Percentiles rank a stretch among this genome's conserved stretches.
phyloP scores from a whole-genome alignment of 1,140 invertebrate genomes.

The Drosophila ercepeae region DNA sequence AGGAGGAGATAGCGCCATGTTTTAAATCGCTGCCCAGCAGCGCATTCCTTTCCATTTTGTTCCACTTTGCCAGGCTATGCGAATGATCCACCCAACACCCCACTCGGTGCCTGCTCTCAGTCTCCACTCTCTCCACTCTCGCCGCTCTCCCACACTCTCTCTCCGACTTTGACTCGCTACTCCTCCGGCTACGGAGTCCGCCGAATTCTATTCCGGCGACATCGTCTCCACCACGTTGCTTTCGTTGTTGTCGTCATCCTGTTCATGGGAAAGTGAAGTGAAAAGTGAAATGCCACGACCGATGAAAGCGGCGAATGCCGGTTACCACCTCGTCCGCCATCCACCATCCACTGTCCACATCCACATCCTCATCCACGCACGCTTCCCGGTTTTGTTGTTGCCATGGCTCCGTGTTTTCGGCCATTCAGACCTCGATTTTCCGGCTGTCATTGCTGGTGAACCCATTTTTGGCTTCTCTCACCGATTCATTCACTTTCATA shows the following conservation, averaged over 20 bases:
- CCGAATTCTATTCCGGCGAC: slow-evolving; percentile 26
- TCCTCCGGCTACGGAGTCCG: slow-evolving; percentile 35
- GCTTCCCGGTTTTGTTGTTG: slow-evolving; percentile 46
- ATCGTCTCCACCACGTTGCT: slow-evolving; percentile 45
- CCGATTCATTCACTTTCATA: slow-evolving; percentile 12
- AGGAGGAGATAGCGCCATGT: slow-evolving; percentile 53
- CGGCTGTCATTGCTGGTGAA: slow-evolving; percentile 30
- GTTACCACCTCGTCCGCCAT: slow-evolving; percentile 27
- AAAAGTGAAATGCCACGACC: slow-evolving; percentile 78
- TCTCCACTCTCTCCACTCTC: slow-evolving; percentile 28
- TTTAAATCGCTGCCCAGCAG: slow-evolving; percentile 63
- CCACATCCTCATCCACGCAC: slow-evolving; percentile 16
- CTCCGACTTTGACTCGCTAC: slow-evolving; percentile 78
- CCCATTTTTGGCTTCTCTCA: slow-evolving; percentile 7
- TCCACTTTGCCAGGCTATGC: slow-evolving; percentile 68
- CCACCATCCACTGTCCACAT: background rate
- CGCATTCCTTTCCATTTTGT: slow-evolving; percentile 80
- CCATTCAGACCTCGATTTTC: slow-evolving; percentile 33
- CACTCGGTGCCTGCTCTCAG: slow-evolving; percentile 16
- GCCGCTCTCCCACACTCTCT: slow-evolving; percentile 63
- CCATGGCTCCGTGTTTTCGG: slow-evolving; percentile 36
- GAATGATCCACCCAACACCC: slow-evolving; percentile 45
- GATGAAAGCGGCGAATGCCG: slow-evolving; percentile 52
- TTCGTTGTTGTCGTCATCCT: slow-evolving; percentile 38
- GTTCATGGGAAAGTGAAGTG: slow-evolving; percentile 81